Conservation (phyloP, 2,797 vertebrate species). For the Rhinophrynus dorsalis region DNA sequence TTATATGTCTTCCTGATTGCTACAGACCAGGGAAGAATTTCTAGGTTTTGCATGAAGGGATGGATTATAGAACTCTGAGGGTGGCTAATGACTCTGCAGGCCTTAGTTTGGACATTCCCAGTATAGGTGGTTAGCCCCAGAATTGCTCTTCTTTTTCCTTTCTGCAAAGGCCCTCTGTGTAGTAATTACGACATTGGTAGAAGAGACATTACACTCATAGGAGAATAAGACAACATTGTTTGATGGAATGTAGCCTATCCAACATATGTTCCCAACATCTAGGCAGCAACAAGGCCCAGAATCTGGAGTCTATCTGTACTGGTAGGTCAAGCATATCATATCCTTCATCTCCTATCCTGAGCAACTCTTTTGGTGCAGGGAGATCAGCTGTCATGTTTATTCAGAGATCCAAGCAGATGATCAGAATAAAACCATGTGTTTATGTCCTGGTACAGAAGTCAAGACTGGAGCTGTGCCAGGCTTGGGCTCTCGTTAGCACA, state of each 20-base stretch:
- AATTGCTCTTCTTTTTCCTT: too few relatives aligned
- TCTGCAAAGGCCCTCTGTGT: too few relatives aligned
- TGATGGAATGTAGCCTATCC: constrained; percentile 3
- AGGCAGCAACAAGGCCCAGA: constrained; percentile 12
- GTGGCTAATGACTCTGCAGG: too few relatives aligned
- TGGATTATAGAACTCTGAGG: too few relatives aligned
- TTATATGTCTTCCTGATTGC: too few relatives aligned
- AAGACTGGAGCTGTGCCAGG: constrained; percentile 42
- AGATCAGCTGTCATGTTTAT: constrained; percentile 38
- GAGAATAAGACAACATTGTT: neutral
- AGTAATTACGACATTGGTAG: constrained; percentile 25
- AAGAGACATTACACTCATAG: constrained; percentile 22
- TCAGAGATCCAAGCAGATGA: constrained; percentile 32
- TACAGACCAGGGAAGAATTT: too few relatives aligned
- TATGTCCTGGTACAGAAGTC: constrained; percentile 35
- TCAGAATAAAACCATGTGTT: constrained; percentile 36
- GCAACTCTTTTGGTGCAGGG: constrained; percentile 17
- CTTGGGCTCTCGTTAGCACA: constrained; percentile 18
- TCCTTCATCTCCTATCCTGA: constrained; percentile 20
- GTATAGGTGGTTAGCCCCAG: too few relatives aligned
- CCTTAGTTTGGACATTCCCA: too few relatives aligned
- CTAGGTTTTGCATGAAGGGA: too few relatives aligned
- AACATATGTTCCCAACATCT: constrained; percentile 29
- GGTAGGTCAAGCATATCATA: constrained; percentile 21
- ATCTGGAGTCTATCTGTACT: neutral